phyloP scores from a whole-genome alignment of 37 sponge, comb jelly and placozoan species.

The Eunapius fragilis region DNA sequence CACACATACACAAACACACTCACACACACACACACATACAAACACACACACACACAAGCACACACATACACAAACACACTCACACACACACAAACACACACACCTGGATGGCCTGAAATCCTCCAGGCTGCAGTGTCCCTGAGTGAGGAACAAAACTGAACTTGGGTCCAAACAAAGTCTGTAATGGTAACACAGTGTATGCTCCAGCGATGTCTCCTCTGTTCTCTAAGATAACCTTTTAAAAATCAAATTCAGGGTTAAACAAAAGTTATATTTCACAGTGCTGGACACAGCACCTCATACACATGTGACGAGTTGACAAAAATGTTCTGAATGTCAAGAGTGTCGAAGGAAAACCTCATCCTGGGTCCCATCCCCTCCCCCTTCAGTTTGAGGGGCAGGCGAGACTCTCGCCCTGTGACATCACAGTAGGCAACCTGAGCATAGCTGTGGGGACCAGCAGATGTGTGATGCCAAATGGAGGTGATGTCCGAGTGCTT shows the following conservation, averaged over 20 bases:
- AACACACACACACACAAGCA: not conserved
- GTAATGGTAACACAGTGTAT: conserved; percentile 53
- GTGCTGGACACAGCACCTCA: conserved; percentile 57
- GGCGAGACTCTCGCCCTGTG: conserved; percentile 90
- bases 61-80: not conserved
- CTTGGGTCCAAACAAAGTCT: conserved; percentile 84
- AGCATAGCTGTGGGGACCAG: conserved; percentile 39
- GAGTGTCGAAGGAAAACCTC: conserved; percentile 87
- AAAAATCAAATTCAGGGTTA: not conserved
- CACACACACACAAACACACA: conserved; percentile 24
- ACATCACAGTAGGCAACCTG: conserved; percentile 90
- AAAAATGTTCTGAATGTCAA: conserved; percentile 96
- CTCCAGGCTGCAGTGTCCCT: conserved; percentile 86
- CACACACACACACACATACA: no score
- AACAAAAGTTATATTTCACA: not conserved
- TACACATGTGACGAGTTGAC: conserved; percentile 92
- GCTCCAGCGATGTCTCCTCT: conserved; percentile 87
- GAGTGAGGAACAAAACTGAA: conserved; percentile 86
- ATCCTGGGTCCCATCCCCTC: conserved; percentile 91
- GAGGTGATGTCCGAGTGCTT: no score
- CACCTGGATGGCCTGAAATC: conserved; percentile 92
- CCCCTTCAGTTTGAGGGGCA: conserved; percentile 91
- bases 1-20: no score
- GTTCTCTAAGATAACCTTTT: conserved; percentile 87
- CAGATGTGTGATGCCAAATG: not conserved